Percentiles rank a stretch among this genome's conserved stretches.
Conservation (phyloP, 2,888 invertebrate genomes). For the Troilus luridus region DNA sequence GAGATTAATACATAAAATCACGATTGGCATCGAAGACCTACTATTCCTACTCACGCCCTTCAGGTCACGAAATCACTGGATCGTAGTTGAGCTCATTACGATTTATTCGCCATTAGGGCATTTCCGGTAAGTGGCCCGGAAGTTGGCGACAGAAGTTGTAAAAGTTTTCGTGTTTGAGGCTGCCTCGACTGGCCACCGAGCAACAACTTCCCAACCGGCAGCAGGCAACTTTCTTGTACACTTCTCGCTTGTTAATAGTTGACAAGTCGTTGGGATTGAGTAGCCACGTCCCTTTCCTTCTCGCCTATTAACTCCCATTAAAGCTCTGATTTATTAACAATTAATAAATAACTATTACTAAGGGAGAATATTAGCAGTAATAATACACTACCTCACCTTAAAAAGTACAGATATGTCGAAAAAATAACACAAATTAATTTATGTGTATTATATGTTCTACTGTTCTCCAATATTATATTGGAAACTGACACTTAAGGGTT, state of each 20-base stretch:
- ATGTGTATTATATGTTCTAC: no score
- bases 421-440: no score
- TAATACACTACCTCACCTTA: no score
- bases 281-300: background rate
- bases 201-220: background rate
- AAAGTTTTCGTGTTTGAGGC: slow-evolving; percentile 46
- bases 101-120: slow-evolving; percentile 31
- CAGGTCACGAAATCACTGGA: background rate
- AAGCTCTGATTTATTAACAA: slow-evolving; percentile 4
- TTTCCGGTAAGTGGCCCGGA: slow-evolving; percentile 20
- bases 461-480: no score
- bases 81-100: slow-evolving; percentile 15
- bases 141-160: slow-evolving; percentile 19
- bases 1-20: background rate
- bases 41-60: background rate
- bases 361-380: no score
- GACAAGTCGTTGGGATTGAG: slow-evolving; percentile 25
- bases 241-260: slow-evolving; percentile 35
- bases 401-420: no score
- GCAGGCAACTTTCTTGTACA: background rate
- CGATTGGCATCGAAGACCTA: background rate
- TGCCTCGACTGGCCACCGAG: background rate
- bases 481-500: no score
- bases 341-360: background rate
- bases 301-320: slow-evolving; percentile 22